Percentiles rank a stretch among this genome's conserved stretches.
These are phyloP conservation scores for Lerista edwardsae DNA, from an alignment of 2,797 vertebrate species.

Conservation along the genomic window DNA sequence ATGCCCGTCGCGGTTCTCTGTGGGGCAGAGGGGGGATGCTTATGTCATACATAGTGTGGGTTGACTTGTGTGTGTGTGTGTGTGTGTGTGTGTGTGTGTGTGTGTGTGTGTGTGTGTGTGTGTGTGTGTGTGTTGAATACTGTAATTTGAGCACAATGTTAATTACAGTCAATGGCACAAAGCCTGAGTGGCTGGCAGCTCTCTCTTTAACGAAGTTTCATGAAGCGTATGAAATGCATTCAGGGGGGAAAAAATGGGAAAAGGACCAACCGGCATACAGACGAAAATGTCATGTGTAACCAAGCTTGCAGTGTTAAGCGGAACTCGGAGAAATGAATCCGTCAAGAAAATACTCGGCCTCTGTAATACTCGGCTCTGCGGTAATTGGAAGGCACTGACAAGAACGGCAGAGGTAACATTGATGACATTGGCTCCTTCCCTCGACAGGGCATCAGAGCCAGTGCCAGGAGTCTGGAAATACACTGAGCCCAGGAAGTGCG, in stretches of 20 bases:
- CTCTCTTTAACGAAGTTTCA: conserved; percentile 24
- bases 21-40: conserved; percentile 23
- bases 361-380: fast-evolving
- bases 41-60: background rate
- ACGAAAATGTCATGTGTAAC: background rate
- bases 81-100: too few species aligned
- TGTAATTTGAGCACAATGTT: conserved; percentile 1
- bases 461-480: background rate
- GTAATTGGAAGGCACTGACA: fast-evolving
- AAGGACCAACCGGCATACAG: fast-evolving
- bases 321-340: conserved; percentile 45
- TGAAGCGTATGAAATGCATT: background rate
- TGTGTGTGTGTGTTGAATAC: background rate
- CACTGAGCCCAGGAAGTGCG: background rate
- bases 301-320: background rate
- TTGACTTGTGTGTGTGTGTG: conserved; percentile 1
- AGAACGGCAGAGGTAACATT: background rate
- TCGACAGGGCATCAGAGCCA: background rate
- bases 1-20: conserved; percentile 8
- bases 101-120: background rate
- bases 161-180: background rate
- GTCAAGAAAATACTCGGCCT: background rate
- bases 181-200: background rate
- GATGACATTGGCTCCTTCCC: background rate
- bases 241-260: background rate